These are phyloP conservation scores for Colletes latitarsis DNA, from an alignment of 1,140 invertebrate species.

Conservation along the genomic window DNA sequence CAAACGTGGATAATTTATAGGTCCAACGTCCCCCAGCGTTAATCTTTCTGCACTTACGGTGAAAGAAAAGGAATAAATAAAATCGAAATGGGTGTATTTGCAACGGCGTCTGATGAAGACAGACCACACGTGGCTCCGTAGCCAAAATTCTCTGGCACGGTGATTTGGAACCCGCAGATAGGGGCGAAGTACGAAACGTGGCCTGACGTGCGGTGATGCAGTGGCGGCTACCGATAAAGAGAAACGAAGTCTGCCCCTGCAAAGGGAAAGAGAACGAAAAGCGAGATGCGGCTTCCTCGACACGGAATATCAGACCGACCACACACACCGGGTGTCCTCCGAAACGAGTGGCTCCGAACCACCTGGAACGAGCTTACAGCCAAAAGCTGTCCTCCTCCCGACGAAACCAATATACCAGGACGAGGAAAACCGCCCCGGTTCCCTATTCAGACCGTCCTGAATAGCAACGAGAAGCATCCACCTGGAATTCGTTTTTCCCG, in stretches of 20 bases:
- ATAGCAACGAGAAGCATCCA: constrained; percentile 22
- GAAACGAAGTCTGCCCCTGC: constrained; percentile 1
- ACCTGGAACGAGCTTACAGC: not conserved
- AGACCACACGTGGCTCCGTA: not conserved
- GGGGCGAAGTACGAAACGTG: not conserved
- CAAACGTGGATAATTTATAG: no score
- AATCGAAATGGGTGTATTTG: not conserved
- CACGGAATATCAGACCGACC: constrained; percentile 18
- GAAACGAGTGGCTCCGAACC: not conserved
- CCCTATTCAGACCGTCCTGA: not conserved
- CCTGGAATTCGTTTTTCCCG: constrained; percentile 2
- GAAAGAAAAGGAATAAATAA: not conserved
- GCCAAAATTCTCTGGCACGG: constrained; percentile 29
- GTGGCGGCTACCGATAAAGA: constrained; percentile 6
- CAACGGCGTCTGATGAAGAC: not conserved
- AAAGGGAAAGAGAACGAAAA: not conserved
- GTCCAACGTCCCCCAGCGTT: no score
- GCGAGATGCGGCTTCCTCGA: constrained; percentile 3
- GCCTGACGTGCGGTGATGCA: constrained; percentile 13
- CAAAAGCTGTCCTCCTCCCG: not conserved
- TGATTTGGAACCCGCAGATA: constrained; percentile 20
- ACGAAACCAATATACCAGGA: not conserved
- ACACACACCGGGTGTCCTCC: not conserved
- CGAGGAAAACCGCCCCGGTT: constrained; percentile 9
- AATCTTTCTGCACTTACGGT: no score